phyloP scores from a whole-genome alignment of 2,797 vertebrate species.

The Sphenodon punctatus region DNA sequence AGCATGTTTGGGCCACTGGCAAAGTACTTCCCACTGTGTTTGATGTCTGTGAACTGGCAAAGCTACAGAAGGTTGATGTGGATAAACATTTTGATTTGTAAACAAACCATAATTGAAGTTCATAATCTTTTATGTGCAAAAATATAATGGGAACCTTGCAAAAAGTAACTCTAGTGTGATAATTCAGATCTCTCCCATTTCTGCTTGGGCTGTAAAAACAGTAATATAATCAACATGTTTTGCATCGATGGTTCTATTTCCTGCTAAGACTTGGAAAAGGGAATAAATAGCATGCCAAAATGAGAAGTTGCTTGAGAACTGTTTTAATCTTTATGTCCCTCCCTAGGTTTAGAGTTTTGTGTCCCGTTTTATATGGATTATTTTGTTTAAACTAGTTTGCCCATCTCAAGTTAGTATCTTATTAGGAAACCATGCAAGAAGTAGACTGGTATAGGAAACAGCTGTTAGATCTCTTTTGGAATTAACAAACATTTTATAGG shows the following conservation, averaged over 20 bases:
- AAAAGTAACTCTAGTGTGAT: not conserved
- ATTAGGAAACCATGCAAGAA: not conserved
- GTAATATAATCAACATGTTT: not conserved
- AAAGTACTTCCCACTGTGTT: no score
- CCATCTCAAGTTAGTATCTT: not conserved
- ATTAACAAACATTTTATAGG: conserved; percentile 16
- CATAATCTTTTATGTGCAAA: not conserved
- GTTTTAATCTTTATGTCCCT: not conserved
- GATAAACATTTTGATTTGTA: not conserved
- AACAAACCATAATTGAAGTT: not conserved
- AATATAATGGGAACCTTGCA: not conserved
- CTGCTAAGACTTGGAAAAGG: not conserved
- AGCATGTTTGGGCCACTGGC: no score
- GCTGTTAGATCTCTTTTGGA: conserved; percentile 36
- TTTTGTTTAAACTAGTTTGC: not conserved
- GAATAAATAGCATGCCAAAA: not conserved
- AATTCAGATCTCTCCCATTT: not conserved
- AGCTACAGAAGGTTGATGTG: not conserved
- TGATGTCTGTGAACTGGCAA: not conserved
- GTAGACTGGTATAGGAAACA: conserved; percentile 16
- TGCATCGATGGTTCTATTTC: not conserved
- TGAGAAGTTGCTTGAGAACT: not conserved
- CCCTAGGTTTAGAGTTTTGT: not conserved
- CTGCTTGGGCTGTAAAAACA: not conserved
- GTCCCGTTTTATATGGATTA: not conserved